These are phyloP conservation scores for Dolichopus griseipennis DNA, from an alignment of 2,888 invertebrate genomes.

Conservation along the genomic window DNA sequence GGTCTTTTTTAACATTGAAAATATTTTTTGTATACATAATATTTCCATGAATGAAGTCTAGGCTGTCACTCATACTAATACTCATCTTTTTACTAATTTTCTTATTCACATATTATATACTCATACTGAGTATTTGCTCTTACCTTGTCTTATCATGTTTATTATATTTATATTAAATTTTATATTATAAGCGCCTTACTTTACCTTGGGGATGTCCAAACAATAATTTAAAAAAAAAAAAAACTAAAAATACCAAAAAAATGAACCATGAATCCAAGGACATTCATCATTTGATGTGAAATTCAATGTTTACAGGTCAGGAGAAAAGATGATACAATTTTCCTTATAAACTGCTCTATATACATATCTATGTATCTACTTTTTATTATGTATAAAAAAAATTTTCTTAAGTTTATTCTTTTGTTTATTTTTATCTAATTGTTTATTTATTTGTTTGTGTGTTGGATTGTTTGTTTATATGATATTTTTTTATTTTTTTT, in stretches of 20 bases:
- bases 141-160: too few relatives aligned
- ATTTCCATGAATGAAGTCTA: neutral
- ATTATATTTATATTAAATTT: too few relatives aligned
- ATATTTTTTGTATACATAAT: too few relatives aligned
- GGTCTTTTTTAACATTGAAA: too few relatives aligned
- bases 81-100: too few relatives aligned
- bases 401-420: neutral
- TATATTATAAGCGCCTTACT: too few relatives aligned
- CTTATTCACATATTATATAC: too few relatives aligned
- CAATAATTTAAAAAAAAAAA: neutral
- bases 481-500: neutral
- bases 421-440: neutral
- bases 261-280: neutral
- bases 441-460: neutral
- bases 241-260: neutral
- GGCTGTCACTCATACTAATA: neutral
- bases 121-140: too few relatives aligned
- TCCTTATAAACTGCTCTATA: constrained; percentile 12
- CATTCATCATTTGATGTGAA: constrained; percentile 17
- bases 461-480: neutral
- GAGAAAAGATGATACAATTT: constrained; percentile 10
- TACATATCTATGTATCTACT: neutral
- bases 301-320: neutral
- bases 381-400: neutral
- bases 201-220: neutral